Percentiles rank a stretch among this genome's conserved stretches.
Evolutionary conservation across 2,888 invertebrate genomes (phyloP).

Genomic region (Phanerotoma sp.): DNA sequence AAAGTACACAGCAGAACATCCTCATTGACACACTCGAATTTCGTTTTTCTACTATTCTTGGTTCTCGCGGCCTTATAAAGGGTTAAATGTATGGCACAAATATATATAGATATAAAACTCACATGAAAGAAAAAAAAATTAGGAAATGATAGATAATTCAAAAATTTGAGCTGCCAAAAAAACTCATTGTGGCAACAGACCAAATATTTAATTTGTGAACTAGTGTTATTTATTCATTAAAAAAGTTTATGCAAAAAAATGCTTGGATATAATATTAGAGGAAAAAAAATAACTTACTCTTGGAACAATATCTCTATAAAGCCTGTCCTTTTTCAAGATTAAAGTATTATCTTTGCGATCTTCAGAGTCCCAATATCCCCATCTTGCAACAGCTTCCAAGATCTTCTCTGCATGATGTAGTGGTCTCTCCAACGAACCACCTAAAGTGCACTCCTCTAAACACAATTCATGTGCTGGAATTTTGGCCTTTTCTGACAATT

Average conservation of each 20-base stretch:
- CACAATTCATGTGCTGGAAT: slow-evolving; percentile 69
- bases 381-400: slow-evolving; percentile 70
- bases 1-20: too few species aligned
- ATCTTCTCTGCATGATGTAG: slow-evolving; percentile 76
- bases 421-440: slow-evolving; percentile 72
- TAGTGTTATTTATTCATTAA: background rate
- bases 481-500: slow-evolving; percentile 68
- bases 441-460: slow-evolving; percentile 79
- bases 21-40: too few species aligned
- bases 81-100: too few species aligned
- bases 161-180: too few species aligned
- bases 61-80: too few species aligned
- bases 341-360: slow-evolving; percentile 82
- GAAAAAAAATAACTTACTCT: slow-evolving; percentile 45
- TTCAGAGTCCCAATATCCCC: slow-evolving; percentile 88
- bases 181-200: too few species aligned
- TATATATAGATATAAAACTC: too few species aligned
- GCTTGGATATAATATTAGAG: background rate
- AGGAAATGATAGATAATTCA: too few species aligned
- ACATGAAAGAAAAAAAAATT: too few species aligned
- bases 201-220: too few species aligned
- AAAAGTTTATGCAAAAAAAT: background rate
- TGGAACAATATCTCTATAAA: slow-evolving; percentile 55
- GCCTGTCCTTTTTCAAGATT: slow-evolving; percentile 61
- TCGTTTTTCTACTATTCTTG: too few species aligned